A percentile compares a stretch with the other conserved stretches of the same genome.
These are phyloP conservation scores for Ylistrum balloti DNA, from an alignment of 1,140 invertebrate species.

Conservation along the genomic window DNA sequence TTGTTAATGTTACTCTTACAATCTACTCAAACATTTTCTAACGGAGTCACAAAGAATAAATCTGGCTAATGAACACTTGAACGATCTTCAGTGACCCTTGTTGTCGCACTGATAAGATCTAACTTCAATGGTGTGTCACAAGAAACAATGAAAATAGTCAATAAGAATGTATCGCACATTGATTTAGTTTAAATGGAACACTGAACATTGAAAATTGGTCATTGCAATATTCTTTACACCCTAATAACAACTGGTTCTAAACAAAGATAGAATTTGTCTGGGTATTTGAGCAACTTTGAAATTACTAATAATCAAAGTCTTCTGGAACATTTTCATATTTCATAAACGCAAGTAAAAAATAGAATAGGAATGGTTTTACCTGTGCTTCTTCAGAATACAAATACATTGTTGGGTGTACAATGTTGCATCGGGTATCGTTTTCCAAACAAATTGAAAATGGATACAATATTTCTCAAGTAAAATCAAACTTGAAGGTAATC, in stretches of 20 bases:
- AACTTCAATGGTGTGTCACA: neutral
- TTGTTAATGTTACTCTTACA: conserved; percentile 19
- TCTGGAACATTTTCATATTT: too few relatives aligned
- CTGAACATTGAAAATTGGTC: neutral
- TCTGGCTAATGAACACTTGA: neutral
- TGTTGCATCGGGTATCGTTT: too few relatives aligned
- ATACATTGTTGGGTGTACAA: too few relatives aligned
- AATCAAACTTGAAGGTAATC: too few relatives aligned
- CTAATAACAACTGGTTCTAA: neutral
- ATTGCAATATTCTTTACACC: neutral
- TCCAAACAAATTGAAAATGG: too few relatives aligned
- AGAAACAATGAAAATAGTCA: neutral
- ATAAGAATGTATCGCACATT: neutral
- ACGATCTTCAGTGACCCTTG: neutral
- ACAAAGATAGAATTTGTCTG: neutral
- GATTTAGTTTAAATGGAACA: conserved; percentile 27
- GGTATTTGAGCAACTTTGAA: too few relatives aligned
- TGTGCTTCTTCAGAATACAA: too few relatives aligned
- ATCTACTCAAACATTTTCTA: neutral
- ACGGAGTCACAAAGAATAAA: neutral
- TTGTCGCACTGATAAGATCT: neutral
- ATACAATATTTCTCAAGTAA: too few relatives aligned
- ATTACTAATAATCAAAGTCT: too few relatives aligned
- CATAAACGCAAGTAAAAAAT: too few relatives aligned
- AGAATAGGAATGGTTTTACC: too few relatives aligned